Evolutionary conservation across 2,797 vertebrate species (phyloP).

Genomic region (Prunella strophiata): DNA sequence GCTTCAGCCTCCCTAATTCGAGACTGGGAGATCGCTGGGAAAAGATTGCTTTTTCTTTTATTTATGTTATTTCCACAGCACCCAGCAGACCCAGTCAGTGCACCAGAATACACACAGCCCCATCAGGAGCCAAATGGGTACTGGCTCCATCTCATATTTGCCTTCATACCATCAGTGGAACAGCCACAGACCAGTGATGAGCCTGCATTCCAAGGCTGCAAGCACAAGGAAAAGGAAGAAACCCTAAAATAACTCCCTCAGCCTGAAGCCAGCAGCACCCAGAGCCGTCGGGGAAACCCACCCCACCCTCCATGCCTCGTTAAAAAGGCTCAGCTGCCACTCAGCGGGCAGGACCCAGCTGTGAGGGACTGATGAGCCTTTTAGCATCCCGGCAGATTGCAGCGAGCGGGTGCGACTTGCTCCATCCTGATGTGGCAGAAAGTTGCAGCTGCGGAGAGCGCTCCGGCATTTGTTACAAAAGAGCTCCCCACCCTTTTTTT

Average conservation of each 20-base stretch:
- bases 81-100: neutral
- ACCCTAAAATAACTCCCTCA: neutral
- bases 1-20: neutral
- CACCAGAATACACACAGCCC: neutral
- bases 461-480: neutral
- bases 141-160: neutral
- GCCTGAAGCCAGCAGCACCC: neutral
- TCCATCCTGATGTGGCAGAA: neutral
- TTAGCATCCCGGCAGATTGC: neutral
- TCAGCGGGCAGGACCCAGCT: neutral
- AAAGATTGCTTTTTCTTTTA: neutral
- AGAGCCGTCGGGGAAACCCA: rapidly evolving
- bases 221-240: neutral
- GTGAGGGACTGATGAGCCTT: neutral
- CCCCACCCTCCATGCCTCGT: neutral
- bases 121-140: rapidly evolving
- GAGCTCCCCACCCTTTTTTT: neutral
- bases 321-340: neutral
- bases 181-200: neutral
- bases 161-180: rapidly evolving
- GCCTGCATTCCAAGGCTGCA: rapidly evolving
- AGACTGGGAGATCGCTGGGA: neutral
- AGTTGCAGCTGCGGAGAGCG: neutral
- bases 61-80: neutral
- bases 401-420: neutral